A percentile compares a stretch with the other conserved stretches of the same genome.
Conservation (phyloP, 1,140 invertebrate species). For the Micrasema minimum region DNA sequence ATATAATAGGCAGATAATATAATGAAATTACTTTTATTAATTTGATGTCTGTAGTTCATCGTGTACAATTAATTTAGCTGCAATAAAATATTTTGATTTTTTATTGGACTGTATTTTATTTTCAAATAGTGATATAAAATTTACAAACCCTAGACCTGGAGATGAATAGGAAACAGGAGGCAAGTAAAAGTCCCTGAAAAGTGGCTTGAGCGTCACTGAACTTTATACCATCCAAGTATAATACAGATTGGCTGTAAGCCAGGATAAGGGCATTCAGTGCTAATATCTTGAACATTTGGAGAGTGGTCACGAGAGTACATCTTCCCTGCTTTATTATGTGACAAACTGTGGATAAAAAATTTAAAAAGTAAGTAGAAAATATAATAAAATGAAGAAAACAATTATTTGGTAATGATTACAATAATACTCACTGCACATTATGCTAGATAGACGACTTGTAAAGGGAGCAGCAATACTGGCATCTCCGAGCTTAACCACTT, state of each 20-base stretch:
- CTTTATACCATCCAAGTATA: constrained; percentile 98
- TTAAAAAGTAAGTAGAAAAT: constrained; percentile 3
- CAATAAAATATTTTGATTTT: too few species aligned
- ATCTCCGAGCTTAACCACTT: constrained; percentile 95
- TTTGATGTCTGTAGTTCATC: too few species aligned
- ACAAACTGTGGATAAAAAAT: constrained; percentile 79
- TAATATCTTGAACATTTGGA: constrained; percentile 99
- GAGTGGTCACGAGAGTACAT: constrained; percentile 97
- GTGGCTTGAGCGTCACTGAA: constrained; percentile 98
- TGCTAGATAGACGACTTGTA: constrained; percentile 96
- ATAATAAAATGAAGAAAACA: constrained; percentile 12
- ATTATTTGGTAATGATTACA: constrained; percentile 2
- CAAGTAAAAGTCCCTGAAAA: constrained; percentile 91
- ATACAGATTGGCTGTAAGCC: constrained; percentile 98
- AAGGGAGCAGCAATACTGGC: constrained; percentile 99
- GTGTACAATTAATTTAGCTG: too few species aligned
- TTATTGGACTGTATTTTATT: too few species aligned
- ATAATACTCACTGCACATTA: constrained; percentile 83
- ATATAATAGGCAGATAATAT: too few species aligned
- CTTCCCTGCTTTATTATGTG: constrained; percentile 99
- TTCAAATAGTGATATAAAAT: too few species aligned
- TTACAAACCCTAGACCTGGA: constrained; percentile 91
- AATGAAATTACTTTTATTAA: too few species aligned
- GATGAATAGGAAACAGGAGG: constrained; percentile 97
- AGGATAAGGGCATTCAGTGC: constrained; percentile 98